Percentiles rank a stretch among this genome's conserved stretches.
phyloP scores from a whole-genome alignment of 1,140 invertebrate species.

The Heliothis subflexa region DNA sequence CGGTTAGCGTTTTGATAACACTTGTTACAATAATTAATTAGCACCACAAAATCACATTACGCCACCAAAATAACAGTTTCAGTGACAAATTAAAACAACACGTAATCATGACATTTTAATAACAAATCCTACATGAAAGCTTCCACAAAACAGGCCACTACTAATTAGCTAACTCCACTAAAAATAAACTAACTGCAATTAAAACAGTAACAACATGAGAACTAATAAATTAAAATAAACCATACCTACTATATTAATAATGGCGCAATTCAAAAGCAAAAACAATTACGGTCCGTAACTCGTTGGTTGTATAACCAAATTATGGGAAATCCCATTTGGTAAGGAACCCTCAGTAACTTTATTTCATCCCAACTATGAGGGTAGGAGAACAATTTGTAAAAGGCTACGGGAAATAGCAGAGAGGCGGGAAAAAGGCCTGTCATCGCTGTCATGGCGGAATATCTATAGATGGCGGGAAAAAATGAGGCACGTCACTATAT shows the following conservation, averaged over 20 bases:
- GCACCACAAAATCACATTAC: conserved; percentile 20
- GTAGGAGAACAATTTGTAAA: conserved; percentile 77
- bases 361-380: conserved; percentile 72
- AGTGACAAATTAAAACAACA: conserved; percentile 33
- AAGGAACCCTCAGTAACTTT: conserved; percentile 69
- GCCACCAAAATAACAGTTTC: conserved; percentile 12
- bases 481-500: conserved; percentile 78
- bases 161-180: conserved; percentile 50
- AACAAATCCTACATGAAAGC: conserved; percentile 28
- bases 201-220: conserved; percentile 36
- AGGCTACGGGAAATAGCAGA: conserved; percentile 71
- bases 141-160: conserved; percentile 7
- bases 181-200: conserved; percentile 30
- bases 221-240: conserved; percentile 35
- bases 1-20: conserved; percentile 8
- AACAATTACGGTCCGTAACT: conserved; percentile 66
- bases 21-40: conserved; percentile 29
- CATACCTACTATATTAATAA: conserved; percentile 38
- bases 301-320: conserved; percentile 75
- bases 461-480: conserved; percentile 74
- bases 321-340: conserved; percentile 78
- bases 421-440: conserved; percentile 80
- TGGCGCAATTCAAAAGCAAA: conserved; percentile 53
- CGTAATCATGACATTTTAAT: conserved; percentile 32
- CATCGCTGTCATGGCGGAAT: conserved; percentile 74